phyloP scores from a whole-genome alignment of 2,113 vertebrate species.

The Ictalurus punctatus region DNA sequence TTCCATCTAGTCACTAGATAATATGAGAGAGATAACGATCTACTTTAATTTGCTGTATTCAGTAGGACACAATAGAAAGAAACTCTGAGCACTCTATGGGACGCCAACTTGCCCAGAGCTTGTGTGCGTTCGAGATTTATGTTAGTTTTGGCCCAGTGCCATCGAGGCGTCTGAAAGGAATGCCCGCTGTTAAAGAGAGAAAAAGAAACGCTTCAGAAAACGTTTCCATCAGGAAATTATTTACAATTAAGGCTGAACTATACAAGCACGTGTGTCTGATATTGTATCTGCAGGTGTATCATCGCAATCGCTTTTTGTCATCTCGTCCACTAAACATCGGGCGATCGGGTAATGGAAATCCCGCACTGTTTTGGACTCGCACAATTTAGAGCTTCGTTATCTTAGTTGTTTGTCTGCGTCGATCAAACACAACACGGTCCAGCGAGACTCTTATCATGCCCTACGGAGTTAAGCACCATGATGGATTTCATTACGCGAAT shows the following conservation, averaged over 20 bases:
- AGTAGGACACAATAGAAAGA: conserved; percentile 10
- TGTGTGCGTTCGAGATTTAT: conserved; percentile 23
- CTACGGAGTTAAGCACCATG: neutral
- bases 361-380: neutral
- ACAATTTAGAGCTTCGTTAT: conserved; percentile 18
- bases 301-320: neutral
- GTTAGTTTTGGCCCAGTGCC: conserved; percentile 24
- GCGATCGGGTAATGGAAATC: no score
- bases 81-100: neutral
- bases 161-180: conserved; percentile 30
- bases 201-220: conserved; percentile 17
- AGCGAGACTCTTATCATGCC: conserved; percentile 29
- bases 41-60: conserved; percentile 3
- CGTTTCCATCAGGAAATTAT: conserved; percentile 33
- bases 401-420: neutral
- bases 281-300: conserved; percentile 3
- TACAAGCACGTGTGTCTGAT: neutral
- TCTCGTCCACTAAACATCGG: neutral
- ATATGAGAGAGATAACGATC: neutral
- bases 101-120: neutral
- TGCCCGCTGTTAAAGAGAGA: conserved; percentile 15
- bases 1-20: neutral
- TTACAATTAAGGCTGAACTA: conserved; percentile 24
- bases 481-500: conserved; percentile 45
- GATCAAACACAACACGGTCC: neutral